Evolutionary conservation across 2,888 invertebrate species (phyloP), one percentile per base, ranked within the genome.

Genomic region (Pseudococcus jackbeardsleyi): DNA sequence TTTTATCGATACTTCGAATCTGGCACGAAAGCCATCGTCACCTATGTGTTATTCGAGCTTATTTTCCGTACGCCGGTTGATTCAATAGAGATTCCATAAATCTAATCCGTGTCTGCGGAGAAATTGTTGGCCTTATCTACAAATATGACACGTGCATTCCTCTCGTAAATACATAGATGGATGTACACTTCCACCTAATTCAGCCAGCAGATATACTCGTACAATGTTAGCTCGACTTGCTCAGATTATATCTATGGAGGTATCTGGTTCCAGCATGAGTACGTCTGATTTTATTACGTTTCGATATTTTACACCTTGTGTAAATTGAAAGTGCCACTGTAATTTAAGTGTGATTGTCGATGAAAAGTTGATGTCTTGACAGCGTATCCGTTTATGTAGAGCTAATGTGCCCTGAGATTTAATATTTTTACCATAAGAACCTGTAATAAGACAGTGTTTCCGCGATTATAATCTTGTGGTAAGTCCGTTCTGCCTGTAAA

Each of bases 141-240:
- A 33, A 72, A 72, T 72, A 72, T 72, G 68, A 72, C 68, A 72
- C 68, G 68, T 72, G 68, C 68, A 33, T 72, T 72, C 22, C 64
- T 72, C 33, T 72, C 68, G n/a, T 33, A 72, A 33, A 33, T 33
- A 33, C 26, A 33, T 33, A 33, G 26, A 33, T 64, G 6, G 12
- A 54, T 54, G 15, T 22, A 64, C 68, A 64, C 68, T 50, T 50
- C 50, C 50, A 15, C 50, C 12, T 50, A 50, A 12, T 46, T 46
- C 8, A 15, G 5, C 50, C 12, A 11, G 15, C 50, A 15, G 15
- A 15, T 50, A 50, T 12, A 50, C 0, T 33, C 9, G 12, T 46
- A 22, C 68, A 72, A 72, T 72, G 68, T 72, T 72, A 15, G 59
- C 19, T 19, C 19, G 12, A 19, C 33, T 26, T 72, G 26, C 26